Conservation (phyloP, 2,888 invertebrate genomes). For the Graphium colonna region DNA sequence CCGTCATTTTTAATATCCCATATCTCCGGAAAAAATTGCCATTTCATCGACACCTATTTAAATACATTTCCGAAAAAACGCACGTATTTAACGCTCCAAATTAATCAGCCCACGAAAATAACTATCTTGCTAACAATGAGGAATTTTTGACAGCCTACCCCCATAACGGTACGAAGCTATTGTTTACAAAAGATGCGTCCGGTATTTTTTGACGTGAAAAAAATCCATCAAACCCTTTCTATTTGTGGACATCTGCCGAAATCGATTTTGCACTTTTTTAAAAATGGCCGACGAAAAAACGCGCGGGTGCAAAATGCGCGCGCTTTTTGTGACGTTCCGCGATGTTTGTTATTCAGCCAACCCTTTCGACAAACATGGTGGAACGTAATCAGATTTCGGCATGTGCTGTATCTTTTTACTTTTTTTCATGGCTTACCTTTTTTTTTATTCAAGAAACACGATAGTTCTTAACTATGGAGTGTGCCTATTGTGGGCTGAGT, state of each 20-base stretch:
- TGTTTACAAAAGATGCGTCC: slow-evolving; percentile 63
- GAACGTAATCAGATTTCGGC: slow-evolving; percentile 76
- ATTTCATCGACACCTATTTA: slow-evolving; percentile 18
- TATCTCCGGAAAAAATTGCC: background rate
- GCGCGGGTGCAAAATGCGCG: slow-evolving; percentile 66
- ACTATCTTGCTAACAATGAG: slow-evolving; percentile 62
- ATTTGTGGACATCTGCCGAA: slow-evolving; percentile 77
- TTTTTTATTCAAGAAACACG: slow-evolving; percentile 66
- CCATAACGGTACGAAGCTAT: slow-evolving; percentile 62
- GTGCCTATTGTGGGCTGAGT: slow-evolving; percentile 68
- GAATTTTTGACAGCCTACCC: slow-evolving; percentile 61
- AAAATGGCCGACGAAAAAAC: slow-evolving; percentile 45
- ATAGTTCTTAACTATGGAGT: slow-evolving; percentile 71
- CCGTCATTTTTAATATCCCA: no score
- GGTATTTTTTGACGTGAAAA: slow-evolving; percentile 55
- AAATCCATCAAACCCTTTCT: slow-evolving; percentile 72
- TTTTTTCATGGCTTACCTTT: slow-evolving; percentile 39
- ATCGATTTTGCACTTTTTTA: slow-evolving; percentile 75
- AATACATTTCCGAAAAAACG: slow-evolving; percentile 30
- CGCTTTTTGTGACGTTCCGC: slow-evolving; percentile 57
- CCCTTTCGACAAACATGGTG: slow-evolving; percentile 73
- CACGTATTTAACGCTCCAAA: slow-evolving; percentile 42
- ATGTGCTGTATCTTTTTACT: slow-evolving; percentile 56
- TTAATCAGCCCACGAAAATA: slow-evolving; percentile 43
- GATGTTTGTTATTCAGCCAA: slow-evolving; percentile 66